phyloP scores from a whole-genome alignment of 2,888 invertebrate genomes.

The Sinodicranocentrus sp. region DNA sequence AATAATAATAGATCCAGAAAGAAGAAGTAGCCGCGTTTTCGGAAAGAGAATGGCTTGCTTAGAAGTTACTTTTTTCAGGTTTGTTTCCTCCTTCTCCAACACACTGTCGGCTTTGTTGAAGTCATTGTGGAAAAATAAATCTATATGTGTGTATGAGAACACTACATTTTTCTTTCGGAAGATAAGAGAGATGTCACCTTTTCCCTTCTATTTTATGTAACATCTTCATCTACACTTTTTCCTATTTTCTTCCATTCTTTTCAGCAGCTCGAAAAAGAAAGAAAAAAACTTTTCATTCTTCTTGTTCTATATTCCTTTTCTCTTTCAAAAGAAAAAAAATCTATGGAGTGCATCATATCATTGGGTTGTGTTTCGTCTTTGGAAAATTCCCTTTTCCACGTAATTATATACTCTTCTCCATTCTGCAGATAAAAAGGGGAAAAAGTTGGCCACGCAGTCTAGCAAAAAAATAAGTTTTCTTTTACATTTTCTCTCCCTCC shows the following conservation, averaged over 20 bases:
- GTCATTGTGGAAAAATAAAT: too few relatives aligned
- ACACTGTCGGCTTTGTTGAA: not conserved
- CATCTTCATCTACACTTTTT: constrained; percentile 37
- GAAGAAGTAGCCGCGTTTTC: not conserved
- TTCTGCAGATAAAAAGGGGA: too few relatives aligned
- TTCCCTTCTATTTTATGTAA: constrained; percentile 20
- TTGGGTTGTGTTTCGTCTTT: too few relatives aligned
- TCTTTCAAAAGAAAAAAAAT: too few relatives aligned
- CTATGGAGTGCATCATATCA: too few relatives aligned
- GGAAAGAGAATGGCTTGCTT: not conserved
- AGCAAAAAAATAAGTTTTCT: too few relatives aligned
- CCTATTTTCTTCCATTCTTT: constrained; percentile 2
- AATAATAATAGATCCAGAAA: constrained; percentile 40
- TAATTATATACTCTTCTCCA: too few relatives aligned
- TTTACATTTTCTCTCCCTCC: not conserved
- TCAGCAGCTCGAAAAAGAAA: not conserved
- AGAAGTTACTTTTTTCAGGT: not conserved
- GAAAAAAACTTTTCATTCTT: not conserved
- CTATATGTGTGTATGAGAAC: too few relatives aligned
- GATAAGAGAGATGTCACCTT: constrained; percentile 40
- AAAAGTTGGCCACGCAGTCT: not conserved
- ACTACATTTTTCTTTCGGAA: not conserved
- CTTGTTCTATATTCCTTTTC: too few relatives aligned
- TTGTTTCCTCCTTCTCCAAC: not conserved
- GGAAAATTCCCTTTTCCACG: too few relatives aligned